These are phyloP conservation scores for Phalangium opilio DNA, from an alignment of 2,888 invertebrate species.

Conservation along the genomic window DNA sequence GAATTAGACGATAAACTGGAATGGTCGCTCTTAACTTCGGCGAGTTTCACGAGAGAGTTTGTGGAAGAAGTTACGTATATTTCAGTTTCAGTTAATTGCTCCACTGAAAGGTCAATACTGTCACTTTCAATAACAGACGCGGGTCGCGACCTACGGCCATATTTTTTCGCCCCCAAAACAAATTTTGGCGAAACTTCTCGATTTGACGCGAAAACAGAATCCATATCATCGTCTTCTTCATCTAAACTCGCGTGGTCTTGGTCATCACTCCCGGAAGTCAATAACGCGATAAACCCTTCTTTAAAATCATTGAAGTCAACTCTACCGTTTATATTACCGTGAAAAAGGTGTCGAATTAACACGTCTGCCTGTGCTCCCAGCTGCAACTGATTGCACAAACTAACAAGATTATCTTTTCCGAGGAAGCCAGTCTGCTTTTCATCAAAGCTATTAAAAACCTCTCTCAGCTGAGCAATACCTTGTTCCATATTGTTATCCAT, in stretches of 20 bases:
- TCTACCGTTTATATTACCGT: no score
- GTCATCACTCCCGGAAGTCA: conserved; percentile 9
- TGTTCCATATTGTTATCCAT: no score
- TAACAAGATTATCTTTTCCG: no score
- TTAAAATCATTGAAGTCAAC: conserved; percentile 22
- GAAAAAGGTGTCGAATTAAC: no score
- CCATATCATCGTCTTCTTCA: neutral
- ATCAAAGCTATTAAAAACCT: no score
- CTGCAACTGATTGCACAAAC: no score
- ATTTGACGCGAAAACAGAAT: conserved; percentile 8
- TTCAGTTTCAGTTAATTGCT: neutral
- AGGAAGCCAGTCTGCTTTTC: no score
- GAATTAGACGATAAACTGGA: no score
- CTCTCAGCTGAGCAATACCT: no score
- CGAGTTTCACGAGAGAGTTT: neutral
- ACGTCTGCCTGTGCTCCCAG: no score
- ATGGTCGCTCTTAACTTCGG: no score
- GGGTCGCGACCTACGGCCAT: conserved; percentile 20
- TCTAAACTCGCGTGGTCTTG: neutral
- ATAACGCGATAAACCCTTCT: conserved; percentile 22
- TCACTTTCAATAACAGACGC: conserved; percentile 14
- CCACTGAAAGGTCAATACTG: conserved; percentile 3
- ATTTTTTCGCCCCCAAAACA: conserved; percentile 20
- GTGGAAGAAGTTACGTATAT: neutral
- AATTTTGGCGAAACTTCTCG: conserved; percentile 21